Evolutionary conservation across 2,888 invertebrate species (phyloP).

Genomic region (Diadegma fenestrale): DNA sequence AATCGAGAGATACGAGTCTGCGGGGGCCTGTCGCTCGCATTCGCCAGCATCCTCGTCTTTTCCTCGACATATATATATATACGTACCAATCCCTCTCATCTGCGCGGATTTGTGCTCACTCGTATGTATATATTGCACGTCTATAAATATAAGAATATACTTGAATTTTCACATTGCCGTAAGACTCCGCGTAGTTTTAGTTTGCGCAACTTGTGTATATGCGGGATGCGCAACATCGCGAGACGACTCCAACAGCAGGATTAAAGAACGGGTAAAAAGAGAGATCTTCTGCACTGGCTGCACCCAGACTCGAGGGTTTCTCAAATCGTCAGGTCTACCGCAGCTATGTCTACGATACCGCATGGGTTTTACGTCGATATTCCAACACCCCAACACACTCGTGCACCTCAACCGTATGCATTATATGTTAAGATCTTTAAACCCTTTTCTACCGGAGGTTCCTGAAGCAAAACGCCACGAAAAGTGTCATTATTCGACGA

Average conservation of each 20-base stretch:
- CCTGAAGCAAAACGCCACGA: background rate
- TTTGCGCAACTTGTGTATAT: constrained; percentile 63
- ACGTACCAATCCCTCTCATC: constrained; percentile 59
- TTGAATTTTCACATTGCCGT: background rate
- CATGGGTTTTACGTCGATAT: constrained; percentile 32
- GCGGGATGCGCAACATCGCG: constrained; percentile 61
- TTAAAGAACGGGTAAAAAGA: constrained; percentile 37
- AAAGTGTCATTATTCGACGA: constrained; percentile 19
- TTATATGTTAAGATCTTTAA: constrained; percentile 27
- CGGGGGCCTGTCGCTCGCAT: constrained; percentile 61
- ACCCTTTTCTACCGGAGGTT: background rate
- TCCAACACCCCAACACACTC: background rate
- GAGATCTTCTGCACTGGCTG: constrained; percentile 61
- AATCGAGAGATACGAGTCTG: constrained; percentile 52
- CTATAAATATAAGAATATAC: background rate
- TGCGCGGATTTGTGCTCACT: constrained; percentile 36
- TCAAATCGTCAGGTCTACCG: constrained; percentile 48
- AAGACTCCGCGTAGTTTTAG: constrained; percentile 47
- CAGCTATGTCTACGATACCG: constrained; percentile 39
- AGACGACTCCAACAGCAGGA: constrained; percentile 33
- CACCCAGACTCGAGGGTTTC: constrained; percentile 62
- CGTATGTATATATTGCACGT: background rate
- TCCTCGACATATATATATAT: constrained; percentile 13
- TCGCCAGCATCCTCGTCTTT: constrained; percentile 64
- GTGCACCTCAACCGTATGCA: constrained; percentile 4